These are phyloP conservation scores for Ictalurus punctatus DNA, from an alignment of 2,113 vertebrate species.

Conservation along the genomic window DNA sequence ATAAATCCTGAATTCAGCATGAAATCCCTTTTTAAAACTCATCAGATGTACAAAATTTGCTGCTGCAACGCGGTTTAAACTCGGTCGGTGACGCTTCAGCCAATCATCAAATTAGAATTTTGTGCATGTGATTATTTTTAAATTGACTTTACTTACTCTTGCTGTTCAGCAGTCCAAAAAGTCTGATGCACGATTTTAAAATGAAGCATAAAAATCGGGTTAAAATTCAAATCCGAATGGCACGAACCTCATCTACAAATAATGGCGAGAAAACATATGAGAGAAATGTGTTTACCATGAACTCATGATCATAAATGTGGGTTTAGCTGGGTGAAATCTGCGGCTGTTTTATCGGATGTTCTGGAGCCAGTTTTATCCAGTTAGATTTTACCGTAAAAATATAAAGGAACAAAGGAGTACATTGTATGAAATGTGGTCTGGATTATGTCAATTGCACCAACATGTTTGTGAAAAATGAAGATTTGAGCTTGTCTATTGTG, in stretches of 20 bases:
- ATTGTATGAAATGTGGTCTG: not conserved
- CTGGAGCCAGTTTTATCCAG: not conserved
- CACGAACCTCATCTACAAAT: not conserved
- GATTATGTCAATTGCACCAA: not conserved
- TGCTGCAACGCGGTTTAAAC: not conserved
- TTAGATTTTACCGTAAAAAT: not conserved
- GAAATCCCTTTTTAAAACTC: not conserved
- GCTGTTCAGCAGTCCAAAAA: not conserved
- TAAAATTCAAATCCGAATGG: not conserved
- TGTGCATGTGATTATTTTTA: not conserved
- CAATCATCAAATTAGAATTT: not conserved
- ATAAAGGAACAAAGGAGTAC: not conserved
- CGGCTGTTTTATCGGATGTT: not conserved
- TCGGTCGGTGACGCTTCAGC: not conserved
- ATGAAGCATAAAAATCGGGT: not conserved
- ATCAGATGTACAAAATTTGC: not conserved
- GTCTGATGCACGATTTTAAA: not conserved
- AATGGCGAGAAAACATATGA: no score
- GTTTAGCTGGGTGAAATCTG: not conserved
- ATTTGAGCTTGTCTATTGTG: constrained; percentile 12
- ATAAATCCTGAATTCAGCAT: not conserved
- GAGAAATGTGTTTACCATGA: not conserved
- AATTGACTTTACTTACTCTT: not conserved
- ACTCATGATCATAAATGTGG: not conserved
- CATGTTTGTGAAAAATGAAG: not conserved